These are phyloP conservation scores for Danionella dracula DNA, from an alignment of 2,797 vertebrate species.

Conservation along the genomic window DNA sequence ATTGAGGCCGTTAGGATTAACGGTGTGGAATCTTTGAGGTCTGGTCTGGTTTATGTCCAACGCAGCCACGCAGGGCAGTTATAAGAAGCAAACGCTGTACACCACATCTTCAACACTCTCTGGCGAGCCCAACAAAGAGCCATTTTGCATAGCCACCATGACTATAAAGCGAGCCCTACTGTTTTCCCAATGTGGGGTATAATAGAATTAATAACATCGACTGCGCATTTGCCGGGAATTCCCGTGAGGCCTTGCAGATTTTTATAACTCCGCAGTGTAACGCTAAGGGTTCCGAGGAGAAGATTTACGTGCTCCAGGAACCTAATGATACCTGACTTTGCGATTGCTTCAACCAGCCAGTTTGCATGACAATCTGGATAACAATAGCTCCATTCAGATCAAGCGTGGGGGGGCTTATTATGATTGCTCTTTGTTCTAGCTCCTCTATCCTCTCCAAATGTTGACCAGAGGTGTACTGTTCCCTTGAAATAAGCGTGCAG, in stretches of 20 bases:
- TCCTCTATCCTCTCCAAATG: slow-evolving; percentile 18
- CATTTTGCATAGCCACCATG: slow-evolving; percentile 55
- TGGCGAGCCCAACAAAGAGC: slow-evolving; percentile 48
- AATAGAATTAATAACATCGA: slow-evolving; percentile 67
- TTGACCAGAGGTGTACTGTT: not conserved
- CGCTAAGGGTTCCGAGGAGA: slow-evolving; percentile 44
- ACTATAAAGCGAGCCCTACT: slow-evolving; percentile 59
- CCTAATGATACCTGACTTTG: slow-evolving; percentile 43
- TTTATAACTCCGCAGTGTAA: slow-evolving; percentile 56
- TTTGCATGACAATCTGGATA: slow-evolving; percentile 32
- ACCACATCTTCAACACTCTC: slow-evolving; percentile 44
- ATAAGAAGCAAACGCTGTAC: slow-evolving; percentile 65
- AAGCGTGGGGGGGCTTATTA: slow-evolving; percentile 22
- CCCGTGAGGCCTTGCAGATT: slow-evolving; percentile 53
- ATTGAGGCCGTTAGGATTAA: slow-evolving; percentile 63
- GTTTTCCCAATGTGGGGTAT: slow-evolving; percentile 61
- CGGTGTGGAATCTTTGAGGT: slow-evolving; percentile 56
- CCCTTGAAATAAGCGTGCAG: slow-evolving; percentile 4
- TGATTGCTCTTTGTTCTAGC: slow-evolving; percentile 33
- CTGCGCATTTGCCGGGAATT: slow-evolving; percentile 56
- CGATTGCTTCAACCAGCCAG: slow-evolving; percentile 42
- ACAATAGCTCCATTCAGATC: slow-evolving; percentile 21
- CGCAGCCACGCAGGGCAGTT: slow-evolving; percentile 59
- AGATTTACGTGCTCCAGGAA: slow-evolving; percentile 54
- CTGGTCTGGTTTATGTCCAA: slow-evolving; percentile 61